phyloP scores from a whole-genome alignment of 2,113 vertebrate species.

The Leptosomus discolor region DNA sequence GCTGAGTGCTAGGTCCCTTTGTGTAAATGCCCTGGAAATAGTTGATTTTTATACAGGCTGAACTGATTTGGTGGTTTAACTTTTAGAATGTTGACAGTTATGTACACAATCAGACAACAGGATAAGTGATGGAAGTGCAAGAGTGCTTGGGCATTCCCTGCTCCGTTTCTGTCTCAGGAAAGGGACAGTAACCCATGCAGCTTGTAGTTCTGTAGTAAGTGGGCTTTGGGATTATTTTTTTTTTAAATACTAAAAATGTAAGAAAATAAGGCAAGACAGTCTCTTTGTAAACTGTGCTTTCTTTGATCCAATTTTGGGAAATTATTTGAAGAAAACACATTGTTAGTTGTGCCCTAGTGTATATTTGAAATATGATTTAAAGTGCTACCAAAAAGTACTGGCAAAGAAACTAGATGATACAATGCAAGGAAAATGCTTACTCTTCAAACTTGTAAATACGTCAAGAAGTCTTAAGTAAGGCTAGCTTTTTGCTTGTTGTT shows the following conservation, averaged over 20 bases:
- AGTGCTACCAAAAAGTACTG: background rate
- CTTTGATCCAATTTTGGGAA: background rate
- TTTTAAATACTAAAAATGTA: background rate
- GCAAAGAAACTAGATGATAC: background rate
- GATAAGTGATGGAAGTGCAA: background rate
- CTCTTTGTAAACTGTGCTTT: background rate
- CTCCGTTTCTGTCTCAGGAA: background rate
- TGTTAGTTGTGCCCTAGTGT: background rate
- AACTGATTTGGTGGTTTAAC: background rate
- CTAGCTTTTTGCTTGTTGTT: background rate
- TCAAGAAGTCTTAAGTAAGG: background rate
- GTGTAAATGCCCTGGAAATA: background rate
- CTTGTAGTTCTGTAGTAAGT: background rate
- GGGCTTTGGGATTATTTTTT: background rate
- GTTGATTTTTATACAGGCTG: background rate
- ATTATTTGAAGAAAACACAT: background rate
- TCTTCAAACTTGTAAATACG: background rate
- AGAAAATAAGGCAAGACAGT: background rate
- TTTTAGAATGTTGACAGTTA: background rate
- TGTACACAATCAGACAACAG: fast-evolving
- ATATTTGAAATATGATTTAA: background rate
- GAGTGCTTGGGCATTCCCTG: background rate
- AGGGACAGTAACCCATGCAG: background rate
- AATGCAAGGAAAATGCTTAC: background rate
- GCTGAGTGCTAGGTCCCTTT: background rate